A percentile compares a stretch with the other conserved stretches of the same genome.
phyloP scores from a whole-genome alignment of 2,888 invertebrate genomes.

The Nymphalis polychloros region DNA sequence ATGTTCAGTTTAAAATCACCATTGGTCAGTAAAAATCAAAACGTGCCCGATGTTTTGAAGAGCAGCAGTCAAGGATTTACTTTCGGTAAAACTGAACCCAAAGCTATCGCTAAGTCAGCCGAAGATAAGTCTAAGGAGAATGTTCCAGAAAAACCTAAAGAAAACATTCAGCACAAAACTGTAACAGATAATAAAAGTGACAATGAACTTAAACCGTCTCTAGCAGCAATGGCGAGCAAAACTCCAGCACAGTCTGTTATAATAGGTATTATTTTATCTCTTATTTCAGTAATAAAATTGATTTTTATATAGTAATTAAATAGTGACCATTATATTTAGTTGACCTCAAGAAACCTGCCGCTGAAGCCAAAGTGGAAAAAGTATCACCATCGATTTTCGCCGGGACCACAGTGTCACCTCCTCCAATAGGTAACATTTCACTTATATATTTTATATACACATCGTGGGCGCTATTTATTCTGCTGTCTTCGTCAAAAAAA shows the following conservation, averaged over 20 bases:
- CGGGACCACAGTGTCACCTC: constrained; percentile 42
- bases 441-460: background rate
- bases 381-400: constrained; percentile 43
- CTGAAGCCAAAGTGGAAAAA: constrained; percentile 39
- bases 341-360: constrained; percentile 39
- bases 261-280: constrained; percentile 37
- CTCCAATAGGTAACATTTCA: constrained; percentile 23
- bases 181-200: constrained; percentile 44
- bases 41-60: constrained; percentile 56
- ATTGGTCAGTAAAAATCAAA: constrained; percentile 45
- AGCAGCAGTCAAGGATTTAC: constrained; percentile 43
- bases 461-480: too few relatives aligned
- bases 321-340: constrained; percentile 32
- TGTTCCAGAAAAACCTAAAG: constrained; percentile 44
- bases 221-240: constrained; percentile 46
- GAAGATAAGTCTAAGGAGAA: constrained; percentile 60
- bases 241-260: constrained; percentile 44
- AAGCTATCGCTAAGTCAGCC: constrained; percentile 44
- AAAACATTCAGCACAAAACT: constrained; percentile 33
- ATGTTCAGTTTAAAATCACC: constrained; percentile 56
- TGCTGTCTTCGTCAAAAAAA: background rate
- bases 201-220: constrained; percentile 47
- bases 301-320: background rate
- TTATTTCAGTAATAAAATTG: too few relatives aligned
- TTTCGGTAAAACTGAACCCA: constrained; percentile 47